Conservation (phyloP, 2,888 invertebrate species). For the Campoletis raptor region DNA sequence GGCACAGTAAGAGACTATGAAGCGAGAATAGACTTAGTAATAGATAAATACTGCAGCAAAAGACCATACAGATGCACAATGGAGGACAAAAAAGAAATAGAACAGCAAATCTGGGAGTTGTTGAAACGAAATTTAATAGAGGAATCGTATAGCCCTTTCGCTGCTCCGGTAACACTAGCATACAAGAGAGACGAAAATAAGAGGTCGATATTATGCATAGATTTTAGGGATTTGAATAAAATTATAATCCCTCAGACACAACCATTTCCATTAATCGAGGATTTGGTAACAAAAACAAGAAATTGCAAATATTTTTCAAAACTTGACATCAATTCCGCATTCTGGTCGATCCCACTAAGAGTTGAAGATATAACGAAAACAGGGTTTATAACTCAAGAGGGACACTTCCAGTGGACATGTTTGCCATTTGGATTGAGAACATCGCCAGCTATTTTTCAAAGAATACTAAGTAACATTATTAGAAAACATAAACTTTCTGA, state of each 20-base stretch:
- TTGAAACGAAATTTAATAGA: constrained; percentile 10
- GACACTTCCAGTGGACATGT: constrained; percentile 25
- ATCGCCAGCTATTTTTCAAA: constrained; percentile 30
- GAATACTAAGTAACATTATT: constrained; percentile 23
- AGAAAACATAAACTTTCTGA: constrained; percentile 12
- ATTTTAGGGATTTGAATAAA: constrained; percentile 23
- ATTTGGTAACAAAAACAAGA: constrained; percentile 18
- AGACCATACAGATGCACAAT: constrained; percentile 32
- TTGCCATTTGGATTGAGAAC: constrained; percentile 31
- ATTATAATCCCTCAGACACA: constrained; percentile 8
- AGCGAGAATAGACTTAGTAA: constrained; percentile 20
- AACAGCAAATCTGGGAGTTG: constrained; percentile 16
- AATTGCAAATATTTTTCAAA: constrained; percentile 24
- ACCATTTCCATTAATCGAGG: constrained; percentile 31
- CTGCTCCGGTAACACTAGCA: constrained; percentile 33
- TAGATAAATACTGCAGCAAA: constrained; percentile 34
- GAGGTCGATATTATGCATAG: constrained; percentile 17
- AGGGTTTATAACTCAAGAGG: constrained; percentile 12
- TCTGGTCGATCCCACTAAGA: constrained; percentile 31
- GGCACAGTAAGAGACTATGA: constrained; percentile 26
- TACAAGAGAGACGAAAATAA: constrained; percentile 37
- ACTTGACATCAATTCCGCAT: constrained; percentile 21
- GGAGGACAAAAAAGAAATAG: constrained; percentile 41
- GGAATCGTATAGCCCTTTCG: constrained; percentile 36
- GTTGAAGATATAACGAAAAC: constrained; percentile 26